A percentile compares a stretch with the other conserved stretches of the same genome.
Evolutionary conservation across 2,113 vertebrate genomes (phyloP).

Genomic region (Choloepus hoffmanni): DNA sequence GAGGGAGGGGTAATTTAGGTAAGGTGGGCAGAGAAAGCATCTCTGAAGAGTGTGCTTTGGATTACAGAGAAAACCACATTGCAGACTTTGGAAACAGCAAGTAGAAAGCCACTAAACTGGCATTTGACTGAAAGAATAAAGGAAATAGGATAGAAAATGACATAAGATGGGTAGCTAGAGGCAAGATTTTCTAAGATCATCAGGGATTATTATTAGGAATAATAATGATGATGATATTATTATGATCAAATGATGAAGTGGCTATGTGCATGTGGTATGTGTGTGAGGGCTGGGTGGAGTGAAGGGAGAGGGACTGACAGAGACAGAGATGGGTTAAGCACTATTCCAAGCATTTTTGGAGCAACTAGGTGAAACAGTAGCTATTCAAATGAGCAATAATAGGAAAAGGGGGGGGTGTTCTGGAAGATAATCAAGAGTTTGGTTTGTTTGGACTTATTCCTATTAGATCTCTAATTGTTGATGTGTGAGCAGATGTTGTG

Average conservation of each 20-base stretch:
- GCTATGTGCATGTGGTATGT: neutral
- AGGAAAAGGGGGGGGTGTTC: neutral
- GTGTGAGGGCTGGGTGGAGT: too few species aligned
- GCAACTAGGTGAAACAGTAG: neutral
- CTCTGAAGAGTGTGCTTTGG: neutral
- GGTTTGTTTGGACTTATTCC: neutral
- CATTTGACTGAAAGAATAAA: neutral
- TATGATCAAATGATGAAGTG: neutral
- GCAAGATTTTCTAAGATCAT: neutral
- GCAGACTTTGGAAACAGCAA: neutral
- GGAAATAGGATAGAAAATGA: neutral
- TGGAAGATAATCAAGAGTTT: neutral
- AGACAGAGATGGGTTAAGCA: neutral
- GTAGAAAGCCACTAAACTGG: neutral
- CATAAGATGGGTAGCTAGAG: neutral
- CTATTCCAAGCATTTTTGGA: neutral
- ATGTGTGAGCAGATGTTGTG: neutral
- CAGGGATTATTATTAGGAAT: neutral
- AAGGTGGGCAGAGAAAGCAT: neutral
- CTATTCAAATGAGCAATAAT: slow-evolving; percentile 57
- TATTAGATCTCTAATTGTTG: neutral
- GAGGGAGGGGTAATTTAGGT: neutral
- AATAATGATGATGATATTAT: neutral
- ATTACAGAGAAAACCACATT: neutral
- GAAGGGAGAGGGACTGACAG: too few species aligned